These are phyloP conservation scores for Atrichornis clamosus DNA, from an alignment of 2,113 vertebrate genomes.

Conservation along the genomic window DNA sequence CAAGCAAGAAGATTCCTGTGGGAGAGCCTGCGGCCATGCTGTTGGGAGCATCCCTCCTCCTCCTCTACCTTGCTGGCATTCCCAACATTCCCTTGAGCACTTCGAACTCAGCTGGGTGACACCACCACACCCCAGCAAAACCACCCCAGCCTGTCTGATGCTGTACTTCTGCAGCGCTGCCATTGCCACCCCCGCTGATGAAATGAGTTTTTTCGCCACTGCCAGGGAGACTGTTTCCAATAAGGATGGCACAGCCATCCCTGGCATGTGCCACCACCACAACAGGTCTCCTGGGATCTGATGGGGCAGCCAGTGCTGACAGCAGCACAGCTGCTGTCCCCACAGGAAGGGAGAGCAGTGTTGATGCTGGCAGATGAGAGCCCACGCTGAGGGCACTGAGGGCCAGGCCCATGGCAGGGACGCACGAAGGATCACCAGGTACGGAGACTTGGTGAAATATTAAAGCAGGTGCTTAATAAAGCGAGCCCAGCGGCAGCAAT, in stretches of 20 bases:
- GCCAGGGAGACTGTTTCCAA: not conserved
- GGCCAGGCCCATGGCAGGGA: not conserved
- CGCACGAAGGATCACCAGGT: not conserved
- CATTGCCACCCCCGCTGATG: not conserved
- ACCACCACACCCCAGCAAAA: constrained; percentile 34
- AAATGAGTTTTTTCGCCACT: not conserved
- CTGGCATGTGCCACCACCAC: not conserved
- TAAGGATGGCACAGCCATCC: not conserved
- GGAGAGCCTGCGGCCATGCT: not conserved
- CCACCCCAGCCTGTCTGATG: constrained; percentile 18
- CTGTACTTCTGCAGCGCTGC: not conserved
- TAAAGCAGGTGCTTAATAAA: constrained; percentile 12
- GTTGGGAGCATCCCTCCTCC: not conserved
- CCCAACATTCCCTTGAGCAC: not conserved
- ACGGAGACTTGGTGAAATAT: constrained; percentile 5
- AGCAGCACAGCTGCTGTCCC: not conserved
- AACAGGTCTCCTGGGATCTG: not conserved
- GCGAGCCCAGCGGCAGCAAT: not conserved
- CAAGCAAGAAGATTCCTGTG: not conserved
- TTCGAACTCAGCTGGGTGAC: not conserved
- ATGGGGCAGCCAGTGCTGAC: accelerated
- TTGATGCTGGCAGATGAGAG: accelerated
- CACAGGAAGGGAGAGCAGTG: accelerated
- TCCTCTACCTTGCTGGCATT: not conserved
- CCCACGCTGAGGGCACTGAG: accelerated